Base-by-base conservation (phyloP, 2,113 vertebrate species). In the Rhea americana region DNA sequence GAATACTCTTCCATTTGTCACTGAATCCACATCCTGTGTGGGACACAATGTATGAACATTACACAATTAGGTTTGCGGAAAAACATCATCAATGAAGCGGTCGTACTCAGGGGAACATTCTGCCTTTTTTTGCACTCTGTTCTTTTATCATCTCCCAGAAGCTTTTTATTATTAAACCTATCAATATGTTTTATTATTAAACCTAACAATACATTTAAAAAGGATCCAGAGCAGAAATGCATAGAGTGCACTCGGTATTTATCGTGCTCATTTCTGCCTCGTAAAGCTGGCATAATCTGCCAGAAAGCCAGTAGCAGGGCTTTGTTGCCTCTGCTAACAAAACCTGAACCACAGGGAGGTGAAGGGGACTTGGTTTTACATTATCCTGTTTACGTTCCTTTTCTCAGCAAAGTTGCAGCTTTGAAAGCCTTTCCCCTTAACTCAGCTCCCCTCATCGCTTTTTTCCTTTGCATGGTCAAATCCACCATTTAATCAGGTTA, bases 151-250 rank as follows among this genome's bases (percentile, higher is more conserved):
- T 41, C 11, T 84, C 73, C 43, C 73, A 45, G 51, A 74, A 55
- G 25, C 71, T 26, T 85, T 92, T 56, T 30, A 59, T 85, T 35
- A 86, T 88, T 68, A 78, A 91, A 94, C n/a, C 14, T 70, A 84
- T 35, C 67, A 82, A 19, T 72, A 13, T 13, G 9, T 76, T 89
- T 53, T 30, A 59, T 85, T 35, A 86, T 90, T 68, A 81, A 91
- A 94, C n/a, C 14, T 70, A 82, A 32, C 67, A 82, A 21, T 76
- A 13, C 12, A 8, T 79, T 89, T 53, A 11, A 85, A 72, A 32
- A 72, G 22, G 66, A 86, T 48, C 21, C 72, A 75, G 25, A 90
- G 51, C 3, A n/a, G 68, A 68, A n/a, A 32, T 65, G 77, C 8
- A 10, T 0, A 25, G 62, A 90, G 92, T 81, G 50, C 0, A 4